phyloP scores from a whole-genome alignment of 2,113 vertebrate genomes.

The Chamaetylas fuelleborni region DNA sequence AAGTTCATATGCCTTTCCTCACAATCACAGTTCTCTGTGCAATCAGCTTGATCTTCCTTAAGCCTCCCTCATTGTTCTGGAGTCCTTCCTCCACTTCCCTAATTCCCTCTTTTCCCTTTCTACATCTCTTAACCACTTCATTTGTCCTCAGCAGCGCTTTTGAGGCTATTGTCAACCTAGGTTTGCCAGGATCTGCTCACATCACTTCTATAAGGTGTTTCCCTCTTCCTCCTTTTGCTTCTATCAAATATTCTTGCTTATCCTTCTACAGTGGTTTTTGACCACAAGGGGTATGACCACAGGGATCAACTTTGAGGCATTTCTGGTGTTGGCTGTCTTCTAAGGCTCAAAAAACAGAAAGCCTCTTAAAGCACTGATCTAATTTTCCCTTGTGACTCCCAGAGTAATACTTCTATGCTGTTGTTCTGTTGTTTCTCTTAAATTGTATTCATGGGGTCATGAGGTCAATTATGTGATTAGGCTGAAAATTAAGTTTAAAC shows the following conservation, averaged over 20 bases:
- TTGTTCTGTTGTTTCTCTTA: background rate
- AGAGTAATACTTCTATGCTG: background rate
- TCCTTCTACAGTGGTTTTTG: background rate
- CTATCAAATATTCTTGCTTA: background rate
- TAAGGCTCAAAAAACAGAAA: background rate
- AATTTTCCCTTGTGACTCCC: background rate
- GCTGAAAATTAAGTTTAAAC: conserved; percentile 8
- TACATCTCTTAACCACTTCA: background rate
- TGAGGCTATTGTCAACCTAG: background rate
- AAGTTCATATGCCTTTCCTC: background rate
- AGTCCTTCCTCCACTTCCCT: background rate
- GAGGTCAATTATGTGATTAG: background rate
- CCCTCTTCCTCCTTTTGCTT: background rate
- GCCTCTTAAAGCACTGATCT: background rate
- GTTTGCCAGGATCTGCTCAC: background rate
- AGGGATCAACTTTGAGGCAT: background rate
- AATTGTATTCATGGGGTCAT: background rate
- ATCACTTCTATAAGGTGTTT: background rate
- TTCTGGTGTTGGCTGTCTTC: background rate
- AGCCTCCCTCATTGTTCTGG: background rate
- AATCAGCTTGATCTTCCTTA: background rate
- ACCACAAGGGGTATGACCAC: background rate
- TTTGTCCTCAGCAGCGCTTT: background rate
- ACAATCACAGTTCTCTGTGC: background rate
- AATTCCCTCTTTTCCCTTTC: background rate